Percentiles rank a stretch among this genome's conserved stretches.
These are phyloP conservation scores for Trachelus troglodyta DNA, from an alignment of 2,888 invertebrate genomes.

Conservation along the genomic window DNA sequence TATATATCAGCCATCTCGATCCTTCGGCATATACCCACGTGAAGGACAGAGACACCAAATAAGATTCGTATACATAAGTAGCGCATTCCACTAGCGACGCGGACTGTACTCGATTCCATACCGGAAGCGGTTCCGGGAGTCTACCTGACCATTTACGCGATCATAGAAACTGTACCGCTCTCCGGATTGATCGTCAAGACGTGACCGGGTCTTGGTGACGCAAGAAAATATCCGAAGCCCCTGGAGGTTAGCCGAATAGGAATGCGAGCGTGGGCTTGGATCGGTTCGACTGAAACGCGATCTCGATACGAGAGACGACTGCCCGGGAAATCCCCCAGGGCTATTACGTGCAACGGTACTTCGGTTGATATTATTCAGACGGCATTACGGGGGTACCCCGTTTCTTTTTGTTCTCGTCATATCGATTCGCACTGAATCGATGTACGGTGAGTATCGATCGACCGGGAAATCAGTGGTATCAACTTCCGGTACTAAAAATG, in stretches of 20 bases:
- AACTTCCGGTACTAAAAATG: not conserved
- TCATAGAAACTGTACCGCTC: not conserved
- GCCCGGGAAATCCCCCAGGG: constrained; percentile 4
- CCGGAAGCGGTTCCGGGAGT: not conserved
- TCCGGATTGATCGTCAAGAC: not conserved
- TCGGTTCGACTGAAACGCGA: constrained; percentile 39
- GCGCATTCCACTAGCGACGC: not conserved
- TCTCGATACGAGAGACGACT: constrained; percentile 33
- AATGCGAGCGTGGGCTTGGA: constrained; percentile 46
- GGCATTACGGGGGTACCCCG: not conserved
- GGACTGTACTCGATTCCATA: not conserved
- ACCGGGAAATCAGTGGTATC: not conserved
- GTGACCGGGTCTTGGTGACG: not conserved
- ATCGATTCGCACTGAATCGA: not conserved
- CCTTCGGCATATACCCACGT: not conserved
- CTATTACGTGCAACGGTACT: constrained; percentile 6
- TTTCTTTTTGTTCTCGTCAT: not conserved
- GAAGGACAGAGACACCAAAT: not conserved
- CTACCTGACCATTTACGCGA: not conserved
- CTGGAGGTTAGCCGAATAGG: constrained; percentile 25
- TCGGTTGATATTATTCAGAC: not conserved
- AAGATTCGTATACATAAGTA: not conserved
- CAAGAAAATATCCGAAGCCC: not conserved
- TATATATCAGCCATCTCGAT: not conserved
- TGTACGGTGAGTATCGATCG: not conserved